A percentile compares a stretch with the other conserved stretches of the same genome.
Conservation (phyloP, 2,113 vertebrate species). For the Siniperca chuatsi region DNA sequence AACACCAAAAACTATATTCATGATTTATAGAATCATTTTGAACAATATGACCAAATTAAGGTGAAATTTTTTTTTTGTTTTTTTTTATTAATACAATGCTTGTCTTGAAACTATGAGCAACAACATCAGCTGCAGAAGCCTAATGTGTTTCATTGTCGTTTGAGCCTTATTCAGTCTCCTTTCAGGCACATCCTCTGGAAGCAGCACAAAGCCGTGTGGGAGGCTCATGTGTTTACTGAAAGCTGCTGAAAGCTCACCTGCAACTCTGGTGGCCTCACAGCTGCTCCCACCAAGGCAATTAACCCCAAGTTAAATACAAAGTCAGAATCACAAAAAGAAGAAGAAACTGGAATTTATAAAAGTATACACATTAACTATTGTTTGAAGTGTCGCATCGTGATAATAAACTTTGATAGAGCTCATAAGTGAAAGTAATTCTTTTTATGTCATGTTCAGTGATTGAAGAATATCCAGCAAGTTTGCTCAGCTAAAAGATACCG, state of each 20-base stretch:
- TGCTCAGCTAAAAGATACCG: constrained; percentile 41
- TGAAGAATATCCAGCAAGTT: constrained; percentile 42
- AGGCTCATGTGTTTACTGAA: constrained; percentile 59
- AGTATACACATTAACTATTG: background rate
- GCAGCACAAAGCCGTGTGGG: constrained; percentile 62
- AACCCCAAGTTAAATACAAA: constrained; percentile 64
- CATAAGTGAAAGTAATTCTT: constrained; percentile 18
- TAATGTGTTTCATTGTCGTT: constrained; percentile 53
- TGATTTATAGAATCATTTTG: background rate
- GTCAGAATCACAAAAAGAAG: constrained; percentile 35
- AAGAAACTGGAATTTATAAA: constrained; percentile 34
- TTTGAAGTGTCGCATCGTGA: constrained; percentile 33
- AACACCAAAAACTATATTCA: background rate
- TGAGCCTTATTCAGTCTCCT: constrained; percentile 27
- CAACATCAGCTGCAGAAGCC: constrained; percentile 34
- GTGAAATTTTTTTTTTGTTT: background rate
- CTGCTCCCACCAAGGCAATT: constrained; percentile 66
- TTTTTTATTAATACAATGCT: background rate
- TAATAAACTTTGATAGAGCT: constrained; percentile 32
- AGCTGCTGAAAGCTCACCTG: constrained; percentile 72
- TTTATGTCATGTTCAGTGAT: constrained; percentile 25
- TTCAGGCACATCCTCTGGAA: constrained; percentile 64
- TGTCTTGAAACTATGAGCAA: background rate
- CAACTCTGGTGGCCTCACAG: constrained; percentile 65
- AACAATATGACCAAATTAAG: background rate